Percentiles rank a stretch among this genome's conserved stretches.
These are phyloP conservation scores for Drosophila sp. DNA, from an alignment of 1,140 invertebrate species.

Conservation along the genomic window DNA sequence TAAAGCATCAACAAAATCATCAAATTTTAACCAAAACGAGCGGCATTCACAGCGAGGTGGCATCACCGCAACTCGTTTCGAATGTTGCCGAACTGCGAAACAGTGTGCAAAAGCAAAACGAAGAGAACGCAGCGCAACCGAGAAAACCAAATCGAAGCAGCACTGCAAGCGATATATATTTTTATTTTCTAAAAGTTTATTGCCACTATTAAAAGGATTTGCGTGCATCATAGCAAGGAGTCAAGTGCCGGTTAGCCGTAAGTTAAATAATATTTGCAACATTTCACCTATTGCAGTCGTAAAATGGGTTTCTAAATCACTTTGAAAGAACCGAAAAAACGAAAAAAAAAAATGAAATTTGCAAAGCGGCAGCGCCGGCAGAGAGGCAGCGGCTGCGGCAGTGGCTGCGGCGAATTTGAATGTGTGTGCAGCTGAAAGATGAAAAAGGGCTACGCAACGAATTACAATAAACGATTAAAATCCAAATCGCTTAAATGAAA, in stretches of 20 bases:
- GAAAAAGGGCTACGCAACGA: conserved; percentile 54
- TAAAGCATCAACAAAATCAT: conserved; percentile 4
- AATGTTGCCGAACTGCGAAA: conserved; percentile 51
- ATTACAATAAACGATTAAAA: conserved; percentile 9
- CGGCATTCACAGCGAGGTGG: conserved; percentile 39
- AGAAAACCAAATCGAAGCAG: conserved; percentile 69
- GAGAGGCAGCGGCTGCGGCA: conserved; percentile 41
- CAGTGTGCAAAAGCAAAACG: conserved; percentile 59
- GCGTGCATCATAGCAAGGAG: conserved; percentile 32
- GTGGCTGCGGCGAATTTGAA: conserved; percentile 55
- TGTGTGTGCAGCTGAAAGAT: conserved; percentile 55
- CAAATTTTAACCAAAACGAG: conserved; percentile 23
- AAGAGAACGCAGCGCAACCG: conserved; percentile 65
- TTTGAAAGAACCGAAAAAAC: conserved; percentile 68
- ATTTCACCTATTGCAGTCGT: conserved; percentile 49
- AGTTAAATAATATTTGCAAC: conserved; percentile 53
- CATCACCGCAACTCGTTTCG: conserved; percentile 27
- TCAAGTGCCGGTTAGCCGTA: conserved; percentile 71
- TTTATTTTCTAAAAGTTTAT: conserved; percentile 71
- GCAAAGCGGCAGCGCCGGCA: conserved; percentile 69
- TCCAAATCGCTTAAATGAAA: conserved; percentile 18
- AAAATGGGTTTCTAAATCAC: conserved; percentile 29
- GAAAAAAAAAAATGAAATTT: conserved; percentile 62
- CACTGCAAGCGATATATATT: conserved; percentile 76
- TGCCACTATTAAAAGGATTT: conserved; percentile 55